Conservation (phyloP, 1,140 invertebrate species). For the Ctenoplectra terminalis region DNA sequence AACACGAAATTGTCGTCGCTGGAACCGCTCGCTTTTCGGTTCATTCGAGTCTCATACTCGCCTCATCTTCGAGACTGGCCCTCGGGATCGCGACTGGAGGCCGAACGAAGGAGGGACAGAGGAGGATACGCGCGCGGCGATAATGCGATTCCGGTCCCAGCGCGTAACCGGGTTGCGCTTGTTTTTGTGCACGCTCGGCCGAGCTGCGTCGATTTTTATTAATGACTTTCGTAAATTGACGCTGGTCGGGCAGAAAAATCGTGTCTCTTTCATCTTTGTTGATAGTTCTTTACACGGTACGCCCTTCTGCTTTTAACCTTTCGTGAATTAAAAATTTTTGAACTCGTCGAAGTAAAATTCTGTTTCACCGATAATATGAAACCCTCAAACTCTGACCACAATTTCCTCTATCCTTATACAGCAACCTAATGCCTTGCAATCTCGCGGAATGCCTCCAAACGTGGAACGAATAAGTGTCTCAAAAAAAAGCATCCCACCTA, state of each 20-base stretch:
- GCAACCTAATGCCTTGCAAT: neutral
- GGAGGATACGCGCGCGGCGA: conserved; percentile 8
- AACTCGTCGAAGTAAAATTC: too few relatives aligned
- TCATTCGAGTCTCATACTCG: conserved; percentile 32
- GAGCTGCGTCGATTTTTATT: conserved; percentile 29
- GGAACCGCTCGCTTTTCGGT: conserved; percentile 63
- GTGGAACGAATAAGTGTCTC: conserved; percentile 62
- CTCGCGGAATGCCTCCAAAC: neutral
- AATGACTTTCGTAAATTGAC: conserved; percentile 7
- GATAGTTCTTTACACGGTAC: too few relatives aligned
- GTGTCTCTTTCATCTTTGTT: neutral
- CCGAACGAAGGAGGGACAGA: neutral
- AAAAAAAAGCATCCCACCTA: neutral
- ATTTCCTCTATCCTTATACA: neutral
- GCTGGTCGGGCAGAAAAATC: neutral
- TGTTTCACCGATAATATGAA: neutral
- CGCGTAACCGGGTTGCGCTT: conserved; percentile 14
- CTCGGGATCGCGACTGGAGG: neutral
- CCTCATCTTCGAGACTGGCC: conserved; percentile 8
- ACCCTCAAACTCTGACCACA: neutral
- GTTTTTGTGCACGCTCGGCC: neutral
- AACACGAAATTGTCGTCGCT: conserved; percentile 72
- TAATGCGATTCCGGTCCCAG: conserved; percentile 54
- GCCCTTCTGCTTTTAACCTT: too few relatives aligned
- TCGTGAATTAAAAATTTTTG: too few relatives aligned